These are phyloP conservation scores for Melanchra persicariae DNA, from an alignment of 2,888 invertebrate species.

Conservation along the genomic window DNA sequence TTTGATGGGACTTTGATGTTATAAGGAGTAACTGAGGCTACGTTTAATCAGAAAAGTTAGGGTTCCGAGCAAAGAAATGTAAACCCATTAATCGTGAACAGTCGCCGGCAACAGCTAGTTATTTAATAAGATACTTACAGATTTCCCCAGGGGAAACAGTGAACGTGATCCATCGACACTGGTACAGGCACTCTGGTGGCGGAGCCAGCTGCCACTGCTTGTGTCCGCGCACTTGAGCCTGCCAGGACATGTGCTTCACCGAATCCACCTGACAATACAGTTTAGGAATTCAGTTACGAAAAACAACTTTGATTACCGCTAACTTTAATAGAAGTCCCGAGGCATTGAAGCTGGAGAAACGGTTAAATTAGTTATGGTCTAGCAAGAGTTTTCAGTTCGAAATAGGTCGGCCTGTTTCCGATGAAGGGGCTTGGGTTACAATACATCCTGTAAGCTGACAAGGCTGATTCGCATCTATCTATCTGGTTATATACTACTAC, in stretches of 20 bases:
- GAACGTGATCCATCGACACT: constrained; percentile 93
- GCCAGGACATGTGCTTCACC: constrained; percentile 98
- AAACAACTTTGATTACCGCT: neutral
- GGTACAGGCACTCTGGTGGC: constrained; percentile 97
- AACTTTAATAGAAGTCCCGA: neutral
- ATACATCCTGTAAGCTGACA: too few species aligned
- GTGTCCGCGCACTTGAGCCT: constrained; percentile 97
- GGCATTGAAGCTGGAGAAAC: neutral
- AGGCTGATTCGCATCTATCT: too few species aligned
- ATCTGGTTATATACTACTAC: too few species aligned
- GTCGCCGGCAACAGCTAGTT: neutral
- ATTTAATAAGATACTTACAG: constrained; percentile 89
- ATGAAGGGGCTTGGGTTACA: neutral
- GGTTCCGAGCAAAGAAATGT: too few species aligned
- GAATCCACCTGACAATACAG: constrained; percentile 95
- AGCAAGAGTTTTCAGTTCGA: neutral
- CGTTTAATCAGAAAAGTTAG: too few species aligned
- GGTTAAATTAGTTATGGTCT: too few species aligned
- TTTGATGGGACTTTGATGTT: too few species aligned
- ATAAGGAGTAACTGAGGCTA: too few species aligned
- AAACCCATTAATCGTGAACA: too few species aligned
- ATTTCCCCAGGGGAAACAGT: constrained; percentile 97
- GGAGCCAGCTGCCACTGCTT: constrained; percentile 98
- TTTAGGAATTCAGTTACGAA: neutral
- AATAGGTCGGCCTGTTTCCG: neutral